Evolutionary conservation across 2,113 vertebrate genomes (phyloP).

Genomic region (Nipponia nippon): DNA sequence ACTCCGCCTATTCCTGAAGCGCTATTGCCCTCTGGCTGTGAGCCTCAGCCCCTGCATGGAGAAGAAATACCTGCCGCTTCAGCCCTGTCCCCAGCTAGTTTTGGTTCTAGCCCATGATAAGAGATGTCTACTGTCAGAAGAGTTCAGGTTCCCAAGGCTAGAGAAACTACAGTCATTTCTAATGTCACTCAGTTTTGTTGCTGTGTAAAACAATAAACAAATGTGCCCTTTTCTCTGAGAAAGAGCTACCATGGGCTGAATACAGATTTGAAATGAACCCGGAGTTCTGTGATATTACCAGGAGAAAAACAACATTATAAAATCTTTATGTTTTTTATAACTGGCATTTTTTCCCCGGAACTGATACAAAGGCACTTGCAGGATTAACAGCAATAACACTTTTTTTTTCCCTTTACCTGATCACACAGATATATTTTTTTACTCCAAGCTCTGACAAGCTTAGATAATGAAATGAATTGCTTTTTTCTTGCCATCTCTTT

Average conservation of each 20-base stretch:
- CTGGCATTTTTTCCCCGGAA: background rate
- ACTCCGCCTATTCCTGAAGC: background rate
- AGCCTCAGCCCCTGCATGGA: background rate
- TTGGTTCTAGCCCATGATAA: background rate
- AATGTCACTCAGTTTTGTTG: background rate
- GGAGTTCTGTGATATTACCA: background rate
- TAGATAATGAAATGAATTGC: background rate
- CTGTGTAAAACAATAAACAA: background rate
- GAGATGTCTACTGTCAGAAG: background rate
- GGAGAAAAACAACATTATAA: background rate
- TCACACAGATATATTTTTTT: background rate
- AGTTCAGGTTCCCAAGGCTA: background rate
- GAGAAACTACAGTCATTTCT: background rate
- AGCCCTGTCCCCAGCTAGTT: background rate
- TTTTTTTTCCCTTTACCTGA: background rate
- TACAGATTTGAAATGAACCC: background rate
- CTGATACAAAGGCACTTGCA: background rate
- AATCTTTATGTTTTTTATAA: background rate
- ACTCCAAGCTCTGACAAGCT: background rate
- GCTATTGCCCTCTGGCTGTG: constrained; percentile 58
- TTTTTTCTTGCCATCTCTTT: background rate
- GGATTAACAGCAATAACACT: background rate
- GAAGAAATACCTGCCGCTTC: rapidly evolving
- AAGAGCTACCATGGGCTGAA: background rate
- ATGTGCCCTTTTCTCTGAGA: background rate